Evolutionary conservation across 2,113 vertebrate genomes (phyloP).

Genomic region (Pollimyrus isidori): DNA sequence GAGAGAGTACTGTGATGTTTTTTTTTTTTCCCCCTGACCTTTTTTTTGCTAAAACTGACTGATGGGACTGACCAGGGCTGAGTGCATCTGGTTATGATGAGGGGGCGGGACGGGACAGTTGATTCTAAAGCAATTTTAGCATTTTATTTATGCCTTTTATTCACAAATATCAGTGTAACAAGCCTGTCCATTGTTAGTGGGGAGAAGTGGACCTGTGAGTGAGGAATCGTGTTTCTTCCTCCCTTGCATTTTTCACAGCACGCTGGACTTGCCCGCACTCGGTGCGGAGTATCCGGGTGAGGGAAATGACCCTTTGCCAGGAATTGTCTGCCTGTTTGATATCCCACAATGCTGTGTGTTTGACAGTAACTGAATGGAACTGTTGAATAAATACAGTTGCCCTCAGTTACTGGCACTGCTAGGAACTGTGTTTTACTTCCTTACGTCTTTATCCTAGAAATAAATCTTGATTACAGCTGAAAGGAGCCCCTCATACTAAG

Average conservation of each 20-base stretch:
- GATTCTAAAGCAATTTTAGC: neutral
- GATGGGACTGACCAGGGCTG: neutral
- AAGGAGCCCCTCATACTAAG: neutral
- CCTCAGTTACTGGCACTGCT: neutral
- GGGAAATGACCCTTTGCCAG: conserved; percentile 23
- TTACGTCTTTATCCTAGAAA: neutral
- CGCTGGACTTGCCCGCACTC: neutral
- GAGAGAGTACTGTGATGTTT: neutral
- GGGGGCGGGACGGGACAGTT: neutral
- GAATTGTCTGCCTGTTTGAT: conserved; percentile 17
- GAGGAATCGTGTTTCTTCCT: neutral
- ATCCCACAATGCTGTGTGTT: conserved; percentile 10
- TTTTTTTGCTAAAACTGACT: neutral
- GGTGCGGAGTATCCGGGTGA: conserved; percentile 12
- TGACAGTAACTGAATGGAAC: conserved; percentile 3
- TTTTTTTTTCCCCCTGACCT: neutral
- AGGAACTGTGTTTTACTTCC: neutral
- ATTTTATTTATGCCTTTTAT: neutral
- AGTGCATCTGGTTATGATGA: neutral
- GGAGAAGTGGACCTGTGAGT: neutral
- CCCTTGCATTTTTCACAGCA: neutral
- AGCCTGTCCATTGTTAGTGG: neutral
- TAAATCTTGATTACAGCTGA: neutral
- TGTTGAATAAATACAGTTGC: neutral
- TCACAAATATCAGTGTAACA: neutral